phyloP scores from a whole-genome alignment of 2,888 invertebrate genomes.

The Caenorhabditis parvicauda region DNA sequence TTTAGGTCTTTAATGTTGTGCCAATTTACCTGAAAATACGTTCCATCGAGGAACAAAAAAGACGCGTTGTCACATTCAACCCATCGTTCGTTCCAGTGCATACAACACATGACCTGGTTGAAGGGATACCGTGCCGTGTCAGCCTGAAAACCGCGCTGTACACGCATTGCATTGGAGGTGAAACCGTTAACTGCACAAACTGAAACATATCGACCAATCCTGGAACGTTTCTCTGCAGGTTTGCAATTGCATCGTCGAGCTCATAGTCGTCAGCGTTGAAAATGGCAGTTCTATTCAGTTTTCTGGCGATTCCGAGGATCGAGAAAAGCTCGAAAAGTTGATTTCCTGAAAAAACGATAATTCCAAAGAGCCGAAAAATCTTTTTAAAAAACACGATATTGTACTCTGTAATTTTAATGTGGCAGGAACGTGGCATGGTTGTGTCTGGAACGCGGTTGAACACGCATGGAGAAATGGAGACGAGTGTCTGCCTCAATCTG shows the following conservation, averaged over 20 bases:
- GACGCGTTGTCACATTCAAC: constrained; percentile 12
- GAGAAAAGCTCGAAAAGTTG: constrained; percentile 20
- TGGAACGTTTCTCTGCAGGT: constrained; percentile 2
- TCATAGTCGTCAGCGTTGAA: constrained; percentile 13
- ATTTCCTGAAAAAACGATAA: constrained; percentile 22
- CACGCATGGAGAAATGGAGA: too few species aligned
- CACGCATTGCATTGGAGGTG: constrained; percentile 4
- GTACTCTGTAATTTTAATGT: too few species aligned
- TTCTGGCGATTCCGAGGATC: constrained; percentile 13
- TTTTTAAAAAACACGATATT: too few species aligned
- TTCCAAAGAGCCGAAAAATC: too few species aligned
- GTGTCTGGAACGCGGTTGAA: too few species aligned
- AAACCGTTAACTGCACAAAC: too few species aligned
- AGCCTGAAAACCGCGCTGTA: background rate
- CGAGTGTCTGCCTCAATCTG: too few species aligned
- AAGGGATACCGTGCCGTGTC: constrained; percentile 3
- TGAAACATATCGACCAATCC: background rate
- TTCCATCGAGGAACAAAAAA: constrained; percentile 8
- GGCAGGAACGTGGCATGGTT: too few species aligned
- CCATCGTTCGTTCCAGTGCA: constrained; percentile 5
- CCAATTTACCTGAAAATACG: constrained; percentile 27
- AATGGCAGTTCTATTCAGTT: constrained; percentile 17
- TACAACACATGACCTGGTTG: constrained; percentile 11
- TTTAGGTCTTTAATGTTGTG: too few species aligned
- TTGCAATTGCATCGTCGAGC: constrained; percentile 1